Base-by-base conservation (phyloP, 2,888 invertebrate genomes). In the Brachyptera putata region DNA sequence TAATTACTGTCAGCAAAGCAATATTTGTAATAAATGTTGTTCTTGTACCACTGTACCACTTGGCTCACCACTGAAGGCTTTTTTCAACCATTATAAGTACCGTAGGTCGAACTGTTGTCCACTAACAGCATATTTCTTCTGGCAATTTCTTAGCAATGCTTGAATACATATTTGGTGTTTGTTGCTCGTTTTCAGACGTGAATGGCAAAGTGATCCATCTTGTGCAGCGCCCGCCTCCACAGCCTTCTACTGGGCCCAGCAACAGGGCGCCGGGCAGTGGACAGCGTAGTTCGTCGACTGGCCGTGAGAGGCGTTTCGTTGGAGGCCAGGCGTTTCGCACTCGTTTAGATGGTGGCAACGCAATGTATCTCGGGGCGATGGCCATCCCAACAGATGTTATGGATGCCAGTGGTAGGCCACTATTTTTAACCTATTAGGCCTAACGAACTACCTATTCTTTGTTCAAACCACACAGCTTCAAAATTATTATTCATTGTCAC, bases 141-240 rank as follows among this genome's bases (percentile, higher is more conserved):
- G n/a, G n/a, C n/a, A n/a, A n/a, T n/a, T n/a, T n/a, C n/a, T n/a
- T n/a, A n/a, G n/a, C n/a, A n/a, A n/a, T n/a, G n/a, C n/a, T n/a
- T n/a, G n/a, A n/a, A n/a, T n/a, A n/a, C n/a, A n/a, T n/a, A n/a
- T n/a, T n/a, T n/a, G n/a, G n/a, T n/a, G n/a, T n/a, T n/a, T n/a
- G n/a, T n/a, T n/a, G n/a, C n/a, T 21, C 58, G 56, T 16, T 67
- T 71, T 18, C 70, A 91, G 95, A 90, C 79, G 89, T 95, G 22
- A 80, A 91, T 72, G 94, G 92, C 1, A 95, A 95, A 77, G 94
- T 94, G 30, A 84, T 96, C 57, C 96, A 96, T 74, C 82, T 96
- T 72, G 95, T 95, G 16, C 89, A 93, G 73, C 81, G 92, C 24
- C 84, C 91, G 3, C 95, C 95, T 0, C 94, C 94, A 1, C 77